Evolutionary conservation across 2,113 vertebrate species (phyloP), one percentile per base, ranked within the genome.

Genomic region (Eurypyga helias): DNA sequence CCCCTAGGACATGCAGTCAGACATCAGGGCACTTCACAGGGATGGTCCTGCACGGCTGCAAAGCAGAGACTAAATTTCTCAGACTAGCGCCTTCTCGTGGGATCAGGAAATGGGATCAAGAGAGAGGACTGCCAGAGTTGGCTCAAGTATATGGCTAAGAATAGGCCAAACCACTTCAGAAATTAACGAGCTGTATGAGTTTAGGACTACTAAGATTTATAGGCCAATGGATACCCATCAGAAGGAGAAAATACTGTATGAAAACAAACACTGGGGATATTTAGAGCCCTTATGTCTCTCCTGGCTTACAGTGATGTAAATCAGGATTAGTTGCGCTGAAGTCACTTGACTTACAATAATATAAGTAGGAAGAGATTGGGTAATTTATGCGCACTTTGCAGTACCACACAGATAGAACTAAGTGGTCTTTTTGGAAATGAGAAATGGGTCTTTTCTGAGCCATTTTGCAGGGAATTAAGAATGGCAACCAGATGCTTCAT

Each of bases 141-240:
- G 76, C 72, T 93, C 69, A 75, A 96, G 65, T 78, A 17, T 48
- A 57, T 41, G 0, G 4, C 83, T 79, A 89, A 76, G 93, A 96
- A 90, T 91, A 97, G 67, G 72, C 72, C 72, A 81, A 88, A 85
- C 65, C 65, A 78, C 89, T 97, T 94, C 54, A 93, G 87, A 96
- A 97, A 92, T 87, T 92, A 96, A 96, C 92, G 89, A 96, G 69
- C 90, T 87, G 69, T 75, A 75, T 81, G 89, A 92, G 60, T 93
- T 97, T 89, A 95, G 88, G 60, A 64, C 88, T 93, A 75, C 61
- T 67, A 75, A 96, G 92, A 94, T 97, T 91, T 97, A 96, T 90
- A 91, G 87, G 78, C 57, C 95, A 93, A 94, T 89, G 92, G 92
- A 87, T 93, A 94, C 84, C 55, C 79, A 92, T 93, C 90, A 95